Evolutionary conservation across 53 echinoderm and acorn worm genomes (phyloP).

Genomic region (Echinarachnius parma): DNA sequence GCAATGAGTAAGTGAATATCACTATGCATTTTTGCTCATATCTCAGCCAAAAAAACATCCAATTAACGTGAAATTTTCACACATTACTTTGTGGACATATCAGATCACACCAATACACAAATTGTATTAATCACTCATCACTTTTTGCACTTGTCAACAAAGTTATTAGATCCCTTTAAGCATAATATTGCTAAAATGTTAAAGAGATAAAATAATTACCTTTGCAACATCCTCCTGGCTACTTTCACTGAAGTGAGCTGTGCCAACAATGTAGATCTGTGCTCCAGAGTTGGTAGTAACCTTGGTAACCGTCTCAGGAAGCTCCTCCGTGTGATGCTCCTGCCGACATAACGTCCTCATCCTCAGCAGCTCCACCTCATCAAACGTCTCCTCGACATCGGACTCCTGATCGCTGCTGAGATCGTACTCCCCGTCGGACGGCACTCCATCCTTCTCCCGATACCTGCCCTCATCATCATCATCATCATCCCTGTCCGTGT

Average conservation of each 20-base stretch:
- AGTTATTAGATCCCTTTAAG: too few species aligned
- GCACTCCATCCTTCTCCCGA: constrained; percentile 50
- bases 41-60: too few species aligned
- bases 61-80: too few species aligned
- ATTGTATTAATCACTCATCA: too few species aligned
- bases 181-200: too few species aligned
- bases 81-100: too few species aligned
- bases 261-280: constrained; percentile 86
- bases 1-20: too few species aligned
- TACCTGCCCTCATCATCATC: constrained; percentile 22
- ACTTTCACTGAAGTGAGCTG: constrained; percentile 94
- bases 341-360: constrained; percentile 73
- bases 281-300: constrained; percentile 58
- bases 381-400: constrained; percentile 65
- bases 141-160: too few species aligned
- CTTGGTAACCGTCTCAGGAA: constrained; percentile 82
- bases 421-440: constrained; percentile 81
- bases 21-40: too few species aligned
- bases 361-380: constrained; percentile 74
- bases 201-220: too few species aligned
- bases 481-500: constrained; percentile 69
- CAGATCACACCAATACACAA: too few species aligned
- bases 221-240: constrained; percentile 94
- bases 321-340: constrained; percentile 53
- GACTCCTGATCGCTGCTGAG: constrained; percentile 60